Conservation (phyloP, 1,140 invertebrate genomes). For the Diorhabda elongata region DNA sequence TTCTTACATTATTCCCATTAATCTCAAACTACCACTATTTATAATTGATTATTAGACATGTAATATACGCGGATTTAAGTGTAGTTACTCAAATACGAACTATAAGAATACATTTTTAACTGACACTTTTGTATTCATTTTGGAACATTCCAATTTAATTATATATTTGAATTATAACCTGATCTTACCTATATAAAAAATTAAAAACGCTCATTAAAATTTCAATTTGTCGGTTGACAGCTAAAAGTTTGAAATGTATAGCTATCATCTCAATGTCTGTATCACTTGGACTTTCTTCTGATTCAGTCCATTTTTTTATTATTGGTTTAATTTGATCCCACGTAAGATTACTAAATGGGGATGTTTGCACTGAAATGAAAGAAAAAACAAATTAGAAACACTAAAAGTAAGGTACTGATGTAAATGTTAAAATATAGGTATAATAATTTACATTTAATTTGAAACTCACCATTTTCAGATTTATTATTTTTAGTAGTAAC, state of each 20-base stretch:
- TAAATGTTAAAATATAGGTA: no score
- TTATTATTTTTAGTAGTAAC: no score
- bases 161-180: not conserved
- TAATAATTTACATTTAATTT: no score
- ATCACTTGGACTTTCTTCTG: constrained; percentile 39
- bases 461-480: no score
- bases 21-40: not conserved
- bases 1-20: not conserved
- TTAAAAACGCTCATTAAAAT: constrained; percentile 40
- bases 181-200: constrained; percentile 45
- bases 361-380: constrained; percentile 1
- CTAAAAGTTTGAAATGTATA: constrained; percentile 42
- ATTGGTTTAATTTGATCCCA: constrained; percentile 42
- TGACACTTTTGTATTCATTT: no score
- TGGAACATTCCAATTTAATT: no score
- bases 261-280: constrained; percentile 48
- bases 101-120: no score
- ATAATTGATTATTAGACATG: not conserved
- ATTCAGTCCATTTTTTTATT: constrained; percentile 47
- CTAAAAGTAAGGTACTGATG: no score
- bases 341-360: constrained; percentile 31
- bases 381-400: no score
- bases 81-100: no score
- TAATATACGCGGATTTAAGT: no score
- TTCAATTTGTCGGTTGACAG: constrained; percentile 40